A percentile compares a stretch with the other conserved stretches of the same genome.
Conservation (phyloP, 92 coral and sea anemone species). For the Epizoanthus rinbou region DNA sequence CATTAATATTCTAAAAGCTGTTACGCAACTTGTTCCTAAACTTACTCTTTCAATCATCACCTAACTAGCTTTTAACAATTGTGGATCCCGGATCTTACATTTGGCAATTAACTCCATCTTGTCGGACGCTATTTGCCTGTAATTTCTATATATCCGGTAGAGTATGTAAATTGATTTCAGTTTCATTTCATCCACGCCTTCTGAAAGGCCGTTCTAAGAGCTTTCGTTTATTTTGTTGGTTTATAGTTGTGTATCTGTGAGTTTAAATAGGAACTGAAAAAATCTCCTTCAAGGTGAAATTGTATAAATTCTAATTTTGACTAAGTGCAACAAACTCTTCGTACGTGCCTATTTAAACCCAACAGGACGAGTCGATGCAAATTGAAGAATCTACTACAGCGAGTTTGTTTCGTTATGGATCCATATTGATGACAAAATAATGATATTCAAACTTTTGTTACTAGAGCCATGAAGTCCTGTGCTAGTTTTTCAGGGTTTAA, state of each 20-base stretch:
- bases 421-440: too few relatives aligned
- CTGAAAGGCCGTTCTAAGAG: background rate
- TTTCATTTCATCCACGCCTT: background rate
- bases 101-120: too few relatives aligned
- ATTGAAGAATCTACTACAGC: background rate
- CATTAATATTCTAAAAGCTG: background rate
- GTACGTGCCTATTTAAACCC: background rate
- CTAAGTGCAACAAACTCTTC: background rate
- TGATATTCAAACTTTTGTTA: too few relatives aligned
- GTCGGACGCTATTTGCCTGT: too few relatives aligned
- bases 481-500: too few relatives aligned
- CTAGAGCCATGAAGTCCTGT: too few relatives aligned
- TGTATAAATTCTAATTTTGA: background rate
- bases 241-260: background rate
- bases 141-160: background rate
- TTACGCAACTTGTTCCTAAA: background rate
- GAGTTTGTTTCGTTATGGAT: background rate
- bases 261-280: background rate
- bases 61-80: background rate
- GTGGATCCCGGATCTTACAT: background rate
- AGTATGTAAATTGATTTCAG: background rate
- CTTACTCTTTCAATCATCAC: background rate
- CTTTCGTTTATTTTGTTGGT: background rate
- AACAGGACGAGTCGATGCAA: background rate
- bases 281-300: background rate